Base-by-base conservation (phyloP, 2,113 vertebrate genomes). In the Seriola dumerili region DNA sequence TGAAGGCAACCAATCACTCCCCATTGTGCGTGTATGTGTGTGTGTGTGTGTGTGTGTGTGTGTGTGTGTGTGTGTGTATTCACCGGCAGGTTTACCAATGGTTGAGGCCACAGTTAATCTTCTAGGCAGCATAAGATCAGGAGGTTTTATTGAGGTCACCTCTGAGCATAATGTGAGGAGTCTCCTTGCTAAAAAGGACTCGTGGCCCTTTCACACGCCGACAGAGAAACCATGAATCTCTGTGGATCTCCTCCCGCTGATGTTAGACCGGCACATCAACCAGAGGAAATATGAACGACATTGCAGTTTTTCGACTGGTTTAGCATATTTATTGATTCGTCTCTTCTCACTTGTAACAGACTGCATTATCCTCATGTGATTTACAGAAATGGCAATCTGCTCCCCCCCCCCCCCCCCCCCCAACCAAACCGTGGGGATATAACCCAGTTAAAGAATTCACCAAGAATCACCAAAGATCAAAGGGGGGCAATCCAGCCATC, bases 381-480 rank as follows among this genome's bases (percentile, higher is more conserved):
- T 85, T 88, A 54, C 77, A 87, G 74, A 85, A 72, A 76, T 83
- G 78, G 61, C 54, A 66, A 79, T 85, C 64, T 68, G 63, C 78
- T 69, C 57, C 48, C 46, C 50, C 48, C 23, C n/a, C 21, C 32
- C 6, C 25, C 46, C 50, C 48, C n/a, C 8, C n/a, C 36, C 79
- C 44, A 46, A 81, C 71, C 64, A 23, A 85, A 70, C 32, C 36
- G 19, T 70, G 83, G 75, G 83, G 64, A 87, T 79, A 87, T 79
- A 88, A 91, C 69, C 54, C 75, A 74, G 83, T 87, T 55, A 72
- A 81, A 87, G 73, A 82, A 86, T 79, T 69, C 76, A 63, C 44
- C 63, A 78, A 85, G 48, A 80, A 88, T 69, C 72, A 70, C 16
- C 4, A 32, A 9, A 91, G 88, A 94, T 93, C 89, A 94, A 94